A percentile compares a stretch with the other conserved stretches of the same genome.
Evolutionary conservation across 2,888 invertebrate species (phyloP).

Genomic region (Scaeva pyrastri): DNA sequence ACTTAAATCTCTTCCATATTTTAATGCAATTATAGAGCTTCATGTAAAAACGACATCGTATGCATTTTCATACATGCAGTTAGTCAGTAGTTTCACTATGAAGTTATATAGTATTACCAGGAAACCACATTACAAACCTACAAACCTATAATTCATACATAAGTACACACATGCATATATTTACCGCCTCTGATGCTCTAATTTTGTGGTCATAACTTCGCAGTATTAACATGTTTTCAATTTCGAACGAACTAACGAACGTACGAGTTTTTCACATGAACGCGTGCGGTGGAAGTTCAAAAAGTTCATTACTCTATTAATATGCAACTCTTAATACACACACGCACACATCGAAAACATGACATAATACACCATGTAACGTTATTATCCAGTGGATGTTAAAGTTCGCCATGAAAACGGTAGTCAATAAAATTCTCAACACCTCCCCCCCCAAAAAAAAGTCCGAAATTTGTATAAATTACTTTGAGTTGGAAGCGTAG

Average conservation of each 20-base stretch:
- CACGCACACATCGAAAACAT: background rate
- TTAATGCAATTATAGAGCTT: too few relatives aligned
- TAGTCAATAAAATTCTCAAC: background rate
- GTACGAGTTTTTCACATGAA: background rate
- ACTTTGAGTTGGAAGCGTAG: constrained; percentile 9
- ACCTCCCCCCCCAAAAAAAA: too few relatives aligned
- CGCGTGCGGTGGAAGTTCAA: constrained; percentile 22
- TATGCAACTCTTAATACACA: background rate
- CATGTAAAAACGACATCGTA: too few relatives aligned
- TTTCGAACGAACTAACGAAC: background rate
- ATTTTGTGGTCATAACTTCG: constrained; percentile 63
- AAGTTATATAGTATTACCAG: constrained; percentile 14
- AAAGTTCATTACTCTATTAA: constrained; percentile 52
- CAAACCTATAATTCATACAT: too few relatives aligned
- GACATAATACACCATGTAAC: constrained; percentile 23
- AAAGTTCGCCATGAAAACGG: background rate
- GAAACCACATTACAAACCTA: constrained; percentile 19
- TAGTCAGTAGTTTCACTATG: background rate
- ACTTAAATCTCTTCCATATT: too few relatives aligned
- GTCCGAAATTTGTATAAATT: constrained; percentile 36
- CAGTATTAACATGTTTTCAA: constrained; percentile 45
- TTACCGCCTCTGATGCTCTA: constrained; percentile 39
- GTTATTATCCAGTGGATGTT: constrained; percentile 14
- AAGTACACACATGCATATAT: too few relatives aligned
- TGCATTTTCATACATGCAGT: too few relatives aligned